Conservation (phyloP, 2,113 vertebrate genomes). For the Carassius auratus region DNA sequence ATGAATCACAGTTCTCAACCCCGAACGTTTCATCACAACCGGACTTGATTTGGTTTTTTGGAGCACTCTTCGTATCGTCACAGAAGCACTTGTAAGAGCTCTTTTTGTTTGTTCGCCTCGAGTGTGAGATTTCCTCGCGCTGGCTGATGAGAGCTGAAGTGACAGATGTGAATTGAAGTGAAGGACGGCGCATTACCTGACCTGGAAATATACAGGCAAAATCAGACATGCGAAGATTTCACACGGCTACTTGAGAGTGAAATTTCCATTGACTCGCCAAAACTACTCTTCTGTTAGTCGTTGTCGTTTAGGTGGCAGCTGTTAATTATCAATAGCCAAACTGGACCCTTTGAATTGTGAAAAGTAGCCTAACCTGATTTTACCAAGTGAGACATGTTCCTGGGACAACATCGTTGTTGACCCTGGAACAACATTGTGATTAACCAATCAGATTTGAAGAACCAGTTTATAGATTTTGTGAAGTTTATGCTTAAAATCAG, state of each 20-base stretch:
- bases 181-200: slow-evolving; percentile 52
- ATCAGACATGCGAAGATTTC: neutral
- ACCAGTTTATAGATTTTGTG: no score
- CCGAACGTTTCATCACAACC: neutral
- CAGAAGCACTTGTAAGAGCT: slow-evolving; percentile 13
- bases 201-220: slow-evolving; percentile 60
- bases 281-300: neutral
- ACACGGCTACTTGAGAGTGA: neutral
- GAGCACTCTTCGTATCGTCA: slow-evolving; percentile 36
- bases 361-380: no score
- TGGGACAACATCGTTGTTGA: no score
- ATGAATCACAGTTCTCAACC: neutral
- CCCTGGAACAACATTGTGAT: no score
- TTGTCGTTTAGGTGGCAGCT: neutral
- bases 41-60: neutral
- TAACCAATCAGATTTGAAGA: no score
- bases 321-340: no score
- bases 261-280: neutral
- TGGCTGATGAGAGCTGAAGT: slow-evolving; percentile 63
- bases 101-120: neutral
- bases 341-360: neutral
- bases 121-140: neutral
- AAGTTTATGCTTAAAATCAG: no score
- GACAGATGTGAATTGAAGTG: slow-evolving; percentile 64
- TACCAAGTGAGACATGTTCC: no score